Evolutionary conservation across 2,888 invertebrate species (phyloP), one percentile per base, ranked within the genome.

Genomic region (Argyresthia albistria): DNA sequence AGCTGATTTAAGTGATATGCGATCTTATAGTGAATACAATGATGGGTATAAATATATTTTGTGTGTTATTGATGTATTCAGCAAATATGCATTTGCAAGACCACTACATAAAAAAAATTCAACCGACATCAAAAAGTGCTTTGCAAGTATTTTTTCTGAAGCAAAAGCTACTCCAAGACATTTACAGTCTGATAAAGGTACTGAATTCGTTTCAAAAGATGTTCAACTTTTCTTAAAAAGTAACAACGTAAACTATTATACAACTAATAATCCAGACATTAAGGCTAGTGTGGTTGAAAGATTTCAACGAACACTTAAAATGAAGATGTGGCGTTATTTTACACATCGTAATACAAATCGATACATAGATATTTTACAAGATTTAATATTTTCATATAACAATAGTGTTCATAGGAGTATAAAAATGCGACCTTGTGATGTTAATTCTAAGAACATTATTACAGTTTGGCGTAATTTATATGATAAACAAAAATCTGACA

Each of bases 301-400:
- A 54, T 60, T 63, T 58, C 60, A 61, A 53, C 57, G 60, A 56
- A 63, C 63, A 45, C 51, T 63, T 0, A 60, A 63, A 55, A 58
- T 54, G 53, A 60, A 59, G 55, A 62, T 61, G 60, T 63, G 59
- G 60, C 59, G 62, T 25, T 59, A 58, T 52, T 58, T 60, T 53
- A 55, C 54, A 8, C 48, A 56, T n/a, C 54, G 42, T 11, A 54
- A 56, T 47, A 56, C 56, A 35, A 52, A 52, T 11, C 46, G 45
- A 14, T 56, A 54, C 10, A 43, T 50, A 6, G 36, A 54, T 45
- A 50, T 56, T 35, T 49, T 56, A 42, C 53, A 52, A 53, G 54
- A 56, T 39, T 39, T 39, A 39, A 9, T 39, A 11, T n/a, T 11
- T n/a, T 39, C 39, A 39, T 39, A 59, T 46, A 60, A 62, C 46